phyloP scores from a whole-genome alignment of 2,888 invertebrate species.

The Nemotelus pantherinus region DNA sequence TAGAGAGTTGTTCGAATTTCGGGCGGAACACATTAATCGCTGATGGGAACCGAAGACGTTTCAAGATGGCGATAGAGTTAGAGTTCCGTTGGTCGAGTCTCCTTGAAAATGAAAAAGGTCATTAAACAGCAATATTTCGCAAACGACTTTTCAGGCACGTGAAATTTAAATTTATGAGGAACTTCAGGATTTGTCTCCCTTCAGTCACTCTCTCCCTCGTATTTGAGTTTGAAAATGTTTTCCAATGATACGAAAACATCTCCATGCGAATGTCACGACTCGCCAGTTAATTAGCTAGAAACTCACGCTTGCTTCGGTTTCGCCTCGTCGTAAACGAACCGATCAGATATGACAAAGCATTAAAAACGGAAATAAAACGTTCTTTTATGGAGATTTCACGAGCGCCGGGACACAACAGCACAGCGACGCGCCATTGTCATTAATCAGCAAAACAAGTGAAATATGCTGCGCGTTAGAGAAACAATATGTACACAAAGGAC shows the following conservation, averaged over 20 bases:
- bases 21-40: conserved; percentile 17
- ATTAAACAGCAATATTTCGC: conserved; percentile 4
- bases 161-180: conserved; percentile 37
- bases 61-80: conserved; percentile 8
- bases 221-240: no score
- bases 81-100: not conserved
- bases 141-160: conserved; percentile 55
- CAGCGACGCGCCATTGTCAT: conserved; percentile 7
- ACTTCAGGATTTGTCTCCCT: not conserved
- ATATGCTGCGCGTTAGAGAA: not conserved
- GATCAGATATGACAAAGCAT: conserved; percentile 10
- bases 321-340: not conserved
- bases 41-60: conserved; percentile 8
- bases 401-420: not conserved
- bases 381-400: conserved; percentile 21
- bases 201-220: no score
- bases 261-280: not conserved
- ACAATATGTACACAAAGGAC: no score
- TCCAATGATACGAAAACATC: not conserved
- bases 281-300: conserved; percentile 2
- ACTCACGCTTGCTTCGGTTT: not conserved
- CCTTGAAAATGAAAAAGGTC: not conserved
- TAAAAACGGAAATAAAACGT: conserved; percentile 13
- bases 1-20: not conserved
- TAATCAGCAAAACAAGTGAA: conserved; percentile 16